phyloP scores from a whole-genome alignment of 2,888 invertebrate genomes.

The Synanthedon andrenaeformis region DNA sequence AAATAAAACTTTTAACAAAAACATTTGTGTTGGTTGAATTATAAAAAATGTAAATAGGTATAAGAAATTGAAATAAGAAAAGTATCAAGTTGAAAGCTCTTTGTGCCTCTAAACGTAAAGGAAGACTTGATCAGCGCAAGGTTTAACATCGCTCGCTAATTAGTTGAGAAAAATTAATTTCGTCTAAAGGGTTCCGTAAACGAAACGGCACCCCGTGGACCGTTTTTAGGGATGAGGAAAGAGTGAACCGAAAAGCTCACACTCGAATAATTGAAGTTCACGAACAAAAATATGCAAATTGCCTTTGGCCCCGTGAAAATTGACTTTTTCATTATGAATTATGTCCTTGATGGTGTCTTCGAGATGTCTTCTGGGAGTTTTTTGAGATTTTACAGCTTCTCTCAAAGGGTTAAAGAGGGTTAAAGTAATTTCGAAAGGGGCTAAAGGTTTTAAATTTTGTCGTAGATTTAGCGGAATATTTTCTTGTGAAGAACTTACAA shows the following conservation, averaged over 20 bases:
- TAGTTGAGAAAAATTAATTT: slow-evolving; percentile 68
- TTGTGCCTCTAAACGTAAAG: no score
- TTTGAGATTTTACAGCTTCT: slow-evolving; percentile 55
- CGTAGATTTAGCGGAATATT: neutral
- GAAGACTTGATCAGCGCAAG: slow-evolving; percentile 24
- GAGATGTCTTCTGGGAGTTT: slow-evolving; percentile 58
- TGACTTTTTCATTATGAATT: slow-evolving; percentile 71
- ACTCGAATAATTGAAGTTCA: slow-evolving; percentile 58
- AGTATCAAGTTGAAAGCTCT: no score
- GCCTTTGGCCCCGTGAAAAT: slow-evolving; percentile 51
- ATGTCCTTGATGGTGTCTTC: slow-evolving; percentile 61
- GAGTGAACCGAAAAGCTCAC: slow-evolving; percentile 35
- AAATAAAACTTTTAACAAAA: no score
- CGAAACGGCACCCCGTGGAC: slow-evolving; percentile 51
- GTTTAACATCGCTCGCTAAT: slow-evolving; percentile 54
- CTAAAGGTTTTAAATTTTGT: slow-evolving; percentile 7
- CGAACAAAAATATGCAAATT: slow-evolving; percentile 67
- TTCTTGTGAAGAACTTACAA: neutral
- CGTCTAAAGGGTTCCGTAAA: slow-evolving; percentile 47
- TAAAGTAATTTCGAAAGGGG: neutral
- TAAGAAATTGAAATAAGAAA: no score
- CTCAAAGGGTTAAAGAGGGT: slow-evolving; percentile 1
- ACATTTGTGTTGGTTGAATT: no score
- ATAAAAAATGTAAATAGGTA: no score
- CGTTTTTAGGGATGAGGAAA: slow-evolving; percentile 36